phyloP scores from a whole-genome alignment of 2,888 invertebrate species.

The Trachelus iudaicus region DNA sequence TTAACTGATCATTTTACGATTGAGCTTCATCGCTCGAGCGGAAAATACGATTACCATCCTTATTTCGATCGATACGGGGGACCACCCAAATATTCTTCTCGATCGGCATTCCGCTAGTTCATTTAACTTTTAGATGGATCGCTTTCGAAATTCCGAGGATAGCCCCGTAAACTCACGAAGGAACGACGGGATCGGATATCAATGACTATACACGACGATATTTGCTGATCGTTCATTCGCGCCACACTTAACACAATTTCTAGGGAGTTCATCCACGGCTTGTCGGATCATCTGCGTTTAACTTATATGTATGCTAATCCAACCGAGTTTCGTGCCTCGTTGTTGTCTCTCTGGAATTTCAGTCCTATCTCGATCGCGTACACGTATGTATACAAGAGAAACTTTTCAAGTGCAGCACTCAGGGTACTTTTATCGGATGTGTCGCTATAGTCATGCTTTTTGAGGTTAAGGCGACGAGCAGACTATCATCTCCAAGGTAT shows the following conservation, averaged over 20 bases:
- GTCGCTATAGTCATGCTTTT: neutral
- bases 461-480: neutral
- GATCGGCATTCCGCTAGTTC: neutral
- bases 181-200: neutral
- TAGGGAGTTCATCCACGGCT: neutral
- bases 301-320: neutral
- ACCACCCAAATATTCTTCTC: neutral
- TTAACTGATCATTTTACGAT: neutral
- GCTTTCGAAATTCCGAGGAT: neutral
- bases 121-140: neutral
- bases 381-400: neutral
- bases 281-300: neutral
- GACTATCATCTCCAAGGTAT: neutral
- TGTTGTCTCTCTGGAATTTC: neutral
- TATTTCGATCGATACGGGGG: slow-evolving; percentile 13
- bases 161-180: neutral
- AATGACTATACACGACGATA: neutral
- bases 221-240: neutral
- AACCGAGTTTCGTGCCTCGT: neutral
- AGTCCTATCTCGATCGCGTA: neutral
- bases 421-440: neutral
- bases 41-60: slow-evolving; percentile 20
- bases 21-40: slow-evolving; percentile 9
- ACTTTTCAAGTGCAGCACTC: neutral
- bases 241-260: neutral